Percentiles rank a stretch among this genome's conserved stretches.
phyloP scores from a whole-genome alignment of 2,888 invertebrate genomes.

The Pediacus dermestoides region DNA sequence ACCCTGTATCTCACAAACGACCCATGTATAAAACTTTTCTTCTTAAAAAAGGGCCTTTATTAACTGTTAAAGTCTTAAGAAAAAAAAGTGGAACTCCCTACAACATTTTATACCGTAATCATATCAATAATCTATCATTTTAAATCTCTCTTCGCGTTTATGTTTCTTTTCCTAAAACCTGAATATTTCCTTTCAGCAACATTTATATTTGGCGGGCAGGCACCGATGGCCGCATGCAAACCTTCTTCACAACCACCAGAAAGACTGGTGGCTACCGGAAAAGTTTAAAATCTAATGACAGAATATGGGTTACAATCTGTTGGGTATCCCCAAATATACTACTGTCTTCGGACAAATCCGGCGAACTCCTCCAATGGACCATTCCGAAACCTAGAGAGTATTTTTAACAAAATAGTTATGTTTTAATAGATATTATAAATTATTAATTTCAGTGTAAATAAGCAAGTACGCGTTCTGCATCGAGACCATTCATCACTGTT shows the following conservation, averaged over 20 bases:
- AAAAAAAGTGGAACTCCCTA: no score
- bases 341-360: constrained; percentile 52
- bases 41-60: no score
- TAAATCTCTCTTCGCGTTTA: constrained; percentile 6
- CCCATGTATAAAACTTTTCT: no score
- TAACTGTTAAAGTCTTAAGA: no score
- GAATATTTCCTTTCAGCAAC: constrained; percentile 43
- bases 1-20: no score
- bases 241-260: constrained; percentile 41
- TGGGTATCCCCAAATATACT: constrained; percentile 61
- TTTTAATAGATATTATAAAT: not conserved
- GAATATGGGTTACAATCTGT: constrained; percentile 52
- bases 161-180: no score
- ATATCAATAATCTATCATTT: not conserved
- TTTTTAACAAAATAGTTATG: constrained; percentile 13
- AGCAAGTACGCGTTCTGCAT: constrained; percentile 45
- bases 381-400: constrained; percentile 45
- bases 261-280: constrained; percentile 18
- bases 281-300: constrained; percentile 29
- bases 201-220: constrained; percentile 65
- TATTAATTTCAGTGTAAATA: constrained; percentile 25
- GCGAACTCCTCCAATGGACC: constrained; percentile 62
- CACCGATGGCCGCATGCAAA: constrained; percentile 56
- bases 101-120: no score
- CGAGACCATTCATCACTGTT: constrained; percentile 58